Evolutionary conservation across 2,113 vertebrate genomes (phyloP).

Genomic region (Tyto alba): DNA sequence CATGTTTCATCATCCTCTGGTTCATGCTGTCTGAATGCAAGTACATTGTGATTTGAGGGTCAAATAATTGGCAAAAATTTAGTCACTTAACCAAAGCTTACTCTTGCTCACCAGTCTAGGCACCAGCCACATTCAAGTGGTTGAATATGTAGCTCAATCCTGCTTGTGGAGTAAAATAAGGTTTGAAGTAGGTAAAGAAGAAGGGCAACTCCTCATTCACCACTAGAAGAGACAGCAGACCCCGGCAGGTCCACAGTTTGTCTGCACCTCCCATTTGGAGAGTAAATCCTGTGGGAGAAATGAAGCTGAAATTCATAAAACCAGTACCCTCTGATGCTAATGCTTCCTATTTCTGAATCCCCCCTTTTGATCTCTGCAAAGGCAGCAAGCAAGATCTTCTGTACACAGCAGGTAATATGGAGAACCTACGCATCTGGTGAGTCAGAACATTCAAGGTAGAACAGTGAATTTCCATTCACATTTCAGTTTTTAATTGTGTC

Average conservation of each 20-base stretch:
- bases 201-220: background rate
- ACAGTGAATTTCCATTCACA: background rate
- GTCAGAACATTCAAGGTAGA: background rate
- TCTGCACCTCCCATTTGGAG: background rate
- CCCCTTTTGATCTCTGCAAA: background rate
- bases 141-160: background rate
- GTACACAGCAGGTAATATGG: background rate
- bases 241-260: background rate
- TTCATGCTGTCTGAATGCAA: background rate
- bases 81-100: background rate
- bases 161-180: background rate
- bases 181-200: background rate
- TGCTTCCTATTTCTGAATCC: background rate
- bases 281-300: background rate
- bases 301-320: background rate
- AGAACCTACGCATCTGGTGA: background rate
- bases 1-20: background rate
- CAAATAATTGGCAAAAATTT: background rate
- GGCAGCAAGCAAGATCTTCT: background rate
- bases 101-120: background rate
- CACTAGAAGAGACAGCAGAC: background rate
- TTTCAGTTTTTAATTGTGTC: constrained; percentile 2
- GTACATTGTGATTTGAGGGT: background rate
- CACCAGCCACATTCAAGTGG: background rate
- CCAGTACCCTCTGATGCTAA: background rate